Base-by-base conservation (phyloP, 2,797 vertebrate genomes). In the Chaetodon trifasciatus region DNA sequence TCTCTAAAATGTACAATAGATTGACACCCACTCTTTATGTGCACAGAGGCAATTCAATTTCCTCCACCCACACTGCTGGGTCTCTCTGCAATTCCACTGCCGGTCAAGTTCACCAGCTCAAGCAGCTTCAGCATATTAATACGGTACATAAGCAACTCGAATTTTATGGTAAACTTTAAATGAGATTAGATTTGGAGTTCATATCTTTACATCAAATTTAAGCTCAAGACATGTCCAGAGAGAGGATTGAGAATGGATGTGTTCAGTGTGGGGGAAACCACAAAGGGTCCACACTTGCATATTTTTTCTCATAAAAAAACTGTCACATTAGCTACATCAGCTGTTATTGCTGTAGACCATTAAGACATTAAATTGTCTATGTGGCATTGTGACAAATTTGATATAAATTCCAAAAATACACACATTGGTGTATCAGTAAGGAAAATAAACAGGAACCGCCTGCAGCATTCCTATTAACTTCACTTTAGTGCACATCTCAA, bases 31-130 rank as follows among this genome's bases (percentile, higher is more conserved):
- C 93, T 90, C 86, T 83, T 79, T 88, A 87, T 89, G 89, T 89
- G 85, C 87, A 92, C 82, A 86, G 81, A 91, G 90, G 82, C 90
- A 91, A 91, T 92, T 92, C 89, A 90, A 92, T 94, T 93, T 94
- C 86, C 89, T 91, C 87, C 88, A 75, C 90, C 92, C 86, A 93
- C 92, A 81, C 80, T 78, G 61, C 83, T 53, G 77, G 83, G 79
- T 76, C 87, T 91, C 82, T 85, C 50, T 68, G 75, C 86, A 89
- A 89, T 86, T 83, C 72, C 80, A 83, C 83, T 76, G 86, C 83
- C 42, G 91, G 89, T 92, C 91, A 92, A 90, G 92, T 92, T 93
- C 91, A 93, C 65, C 81, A 64, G 80, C 91, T 89, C 70, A 21
- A 90, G 89, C 89, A 77, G 76, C 67, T 85, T 71, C 81, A 82